phyloP scores from a whole-genome alignment of 2,797 vertebrate species.

The Poecilia wingei region DNA sequence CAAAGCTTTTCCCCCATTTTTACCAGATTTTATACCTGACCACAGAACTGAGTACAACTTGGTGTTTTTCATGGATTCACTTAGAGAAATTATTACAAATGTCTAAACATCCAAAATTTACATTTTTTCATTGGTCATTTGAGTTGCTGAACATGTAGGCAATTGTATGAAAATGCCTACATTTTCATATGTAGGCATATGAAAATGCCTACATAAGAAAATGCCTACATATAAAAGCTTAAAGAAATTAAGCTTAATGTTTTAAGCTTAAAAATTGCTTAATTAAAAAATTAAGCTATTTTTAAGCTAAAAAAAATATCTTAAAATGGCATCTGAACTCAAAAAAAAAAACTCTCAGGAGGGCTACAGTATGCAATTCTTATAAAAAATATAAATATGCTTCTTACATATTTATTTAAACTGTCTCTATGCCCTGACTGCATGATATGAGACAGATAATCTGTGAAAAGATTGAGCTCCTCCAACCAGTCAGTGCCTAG shows the following conservation, averaged over 20 bases:
- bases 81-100: not conserved
- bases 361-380: too few relatives aligned
- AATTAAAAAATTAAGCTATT: too few relatives aligned
- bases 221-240: too few relatives aligned
- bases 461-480: too few relatives aligned
- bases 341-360: not conserved
- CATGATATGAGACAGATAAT: too few relatives aligned
- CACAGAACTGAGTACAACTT: not conserved
- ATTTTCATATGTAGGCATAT: too few relatives aligned
- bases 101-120: not conserved
- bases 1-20: not conserved
- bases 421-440: too few relatives aligned
- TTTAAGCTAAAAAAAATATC: not conserved
- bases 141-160: not conserved
- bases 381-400: too few relatives aligned
- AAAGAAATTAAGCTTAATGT: too few relatives aligned
- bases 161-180: not conserved
- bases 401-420: too few relatives aligned
- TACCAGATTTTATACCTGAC: not conserved
- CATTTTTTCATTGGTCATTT: not conserved
- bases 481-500: too few relatives aligned
- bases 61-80: not conserved
- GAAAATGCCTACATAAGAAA: not conserved
- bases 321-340: not conserved
- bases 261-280: too few relatives aligned